Base-by-base conservation (phyloP, 2,113 vertebrate genomes). In the Clarias magur region DNA sequence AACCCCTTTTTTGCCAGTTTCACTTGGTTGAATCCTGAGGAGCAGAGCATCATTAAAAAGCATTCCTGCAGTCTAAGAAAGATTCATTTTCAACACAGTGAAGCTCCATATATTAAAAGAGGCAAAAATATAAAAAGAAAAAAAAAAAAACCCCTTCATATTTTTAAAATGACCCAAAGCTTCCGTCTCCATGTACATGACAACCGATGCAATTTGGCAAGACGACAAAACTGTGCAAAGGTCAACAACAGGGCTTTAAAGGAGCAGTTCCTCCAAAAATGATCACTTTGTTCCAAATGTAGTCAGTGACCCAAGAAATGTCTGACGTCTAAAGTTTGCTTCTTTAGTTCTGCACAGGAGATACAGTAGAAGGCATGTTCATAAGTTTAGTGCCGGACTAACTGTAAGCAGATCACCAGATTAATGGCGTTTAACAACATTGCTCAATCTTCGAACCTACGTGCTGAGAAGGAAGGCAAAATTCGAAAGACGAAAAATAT, bases 1-100 rank as follows among this genome's bases (percentile, higher is more conserved):
- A 81, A 81, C 30, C 25, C 23, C 56, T 17, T 30, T 34, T 25
- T 60, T 25, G 19, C 30, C 57, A 81, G 19, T 62, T 62, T 81
- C 30, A 62, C 21, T 56, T 34, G 27, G 56, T 62, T 38, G 3
- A 81, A 81, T 80, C 79, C 79, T 80, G 57, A 81, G 57, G 57
- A 34, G 57, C 54, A 57, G 54, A 60, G 23, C 27, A 34, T 80
- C 27, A 60, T 21, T 12, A 80, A 30, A 80, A 80, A 30, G 79
- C 30, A 80, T 60, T 80, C 57, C 27, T 80, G 57, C 79, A 81
- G 79, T 38, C 27, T 38, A 60, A 42, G 10, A 42, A 81, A 81
- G 5, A 19, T 57, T 27, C 53, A 19, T 56, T 79, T 57, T 56
- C n/a, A 19, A 30, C 56, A 27, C 25, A 34, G 27, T 59, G 56